These are phyloP conservation scores for Brachionichthys hirsutus DNA, from an alignment of 2,113 vertebrate genomes.

Conservation along the genomic window DNA sequence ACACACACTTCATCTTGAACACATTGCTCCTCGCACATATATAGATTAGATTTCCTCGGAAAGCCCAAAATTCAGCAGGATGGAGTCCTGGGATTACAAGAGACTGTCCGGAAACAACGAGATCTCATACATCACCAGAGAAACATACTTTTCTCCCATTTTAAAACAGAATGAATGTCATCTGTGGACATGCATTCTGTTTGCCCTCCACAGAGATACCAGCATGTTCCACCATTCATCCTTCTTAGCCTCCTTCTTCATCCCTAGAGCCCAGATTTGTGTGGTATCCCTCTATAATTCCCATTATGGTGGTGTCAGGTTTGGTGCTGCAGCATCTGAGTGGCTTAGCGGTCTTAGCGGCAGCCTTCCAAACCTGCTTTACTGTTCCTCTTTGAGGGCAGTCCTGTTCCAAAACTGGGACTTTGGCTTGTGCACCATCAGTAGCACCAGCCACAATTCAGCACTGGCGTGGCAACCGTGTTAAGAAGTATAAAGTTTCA, in stretches of 20 bases:
- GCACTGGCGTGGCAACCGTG: slow-evolving; percentile 3
- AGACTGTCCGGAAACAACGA: neutral
- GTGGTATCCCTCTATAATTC: slow-evolving; percentile 57
- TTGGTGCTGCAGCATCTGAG: slow-evolving; percentile 62
- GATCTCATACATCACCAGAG: neutral
- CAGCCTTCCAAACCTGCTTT: slow-evolving; percentile 60
- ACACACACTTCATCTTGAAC: neutral
- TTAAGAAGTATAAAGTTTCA: no score
- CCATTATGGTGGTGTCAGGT: slow-evolving; percentile 54
- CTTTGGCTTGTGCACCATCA: slow-evolving; percentile 23
- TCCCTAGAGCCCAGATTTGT: slow-evolving; percentile 50
- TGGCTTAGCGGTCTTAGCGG: slow-evolving; percentile 65
- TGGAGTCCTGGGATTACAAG: neutral
- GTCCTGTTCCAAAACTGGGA: slow-evolving; percentile 39
- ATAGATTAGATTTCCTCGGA: neutral
- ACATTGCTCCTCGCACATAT: neutral
- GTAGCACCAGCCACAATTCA: slow-evolving; percentile 18
- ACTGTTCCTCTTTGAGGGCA: slow-evolving; percentile 45
- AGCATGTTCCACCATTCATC: slow-evolving; percentile 6
- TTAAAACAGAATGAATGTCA: neutral
- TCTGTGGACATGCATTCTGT: neutral
- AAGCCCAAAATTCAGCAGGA: neutral
- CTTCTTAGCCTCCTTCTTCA: slow-evolving; percentile 11
- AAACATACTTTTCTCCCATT: neutral
- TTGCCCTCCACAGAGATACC: slow-evolving; percentile 14